These are phyloP conservation scores for Ormyrus rosae DNA, from an alignment of 2,888 invertebrate genomes.

Conservation along the genomic window DNA sequence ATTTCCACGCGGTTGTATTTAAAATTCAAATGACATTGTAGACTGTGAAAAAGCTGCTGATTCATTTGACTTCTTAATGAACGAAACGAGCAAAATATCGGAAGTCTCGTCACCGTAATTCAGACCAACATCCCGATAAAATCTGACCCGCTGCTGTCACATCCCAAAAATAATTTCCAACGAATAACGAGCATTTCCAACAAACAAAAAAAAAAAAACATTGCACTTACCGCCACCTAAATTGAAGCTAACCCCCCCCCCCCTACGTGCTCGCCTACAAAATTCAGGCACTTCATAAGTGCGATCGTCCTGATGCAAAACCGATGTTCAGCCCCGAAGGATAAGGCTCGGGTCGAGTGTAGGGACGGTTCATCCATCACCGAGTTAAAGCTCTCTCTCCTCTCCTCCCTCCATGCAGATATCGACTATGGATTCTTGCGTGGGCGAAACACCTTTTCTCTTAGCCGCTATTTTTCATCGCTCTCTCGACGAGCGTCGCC, in stretches of 20 bases:
- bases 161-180: no score
- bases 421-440: conserved; percentile 20
- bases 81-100: not conserved
- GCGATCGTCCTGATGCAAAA: conserved; percentile 9
- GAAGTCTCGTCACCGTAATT: not conserved
- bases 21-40: conserved; percentile 5
- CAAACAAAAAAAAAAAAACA: no score
- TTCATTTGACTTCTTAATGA: conserved; percentile 4
- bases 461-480: conserved; percentile 5
- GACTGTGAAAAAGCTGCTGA: not conserved
- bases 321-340: conserved; percentile 8
- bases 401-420: not conserved
- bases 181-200: no score
- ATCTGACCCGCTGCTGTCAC: no score
- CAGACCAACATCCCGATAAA: no score
- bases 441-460: not conserved
- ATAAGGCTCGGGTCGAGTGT: not conserved
- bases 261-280: not conserved
- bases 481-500: no score
- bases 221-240: no score
- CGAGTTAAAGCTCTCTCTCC: conserved; percentile 17
- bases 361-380: conserved; percentile 23
- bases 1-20: no score
- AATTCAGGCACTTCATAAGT: not conserved
- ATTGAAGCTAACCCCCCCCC: not conserved